These are phyloP conservation scores for Papilio xuthus DNA, from an alignment of 1,140 invertebrate genomes.

Conservation along the genomic window DNA sequence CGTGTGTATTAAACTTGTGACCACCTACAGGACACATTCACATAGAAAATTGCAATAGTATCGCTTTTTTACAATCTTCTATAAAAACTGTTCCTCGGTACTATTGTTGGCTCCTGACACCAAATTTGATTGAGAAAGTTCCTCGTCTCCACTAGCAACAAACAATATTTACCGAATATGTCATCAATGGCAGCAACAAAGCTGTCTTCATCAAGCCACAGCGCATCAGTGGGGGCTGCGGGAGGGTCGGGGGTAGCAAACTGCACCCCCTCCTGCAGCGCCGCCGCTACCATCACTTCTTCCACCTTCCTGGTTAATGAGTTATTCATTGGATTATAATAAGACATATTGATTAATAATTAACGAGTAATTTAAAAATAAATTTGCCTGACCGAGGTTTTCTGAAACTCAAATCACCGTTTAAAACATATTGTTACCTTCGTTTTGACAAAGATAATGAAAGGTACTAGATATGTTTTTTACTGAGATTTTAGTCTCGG, in stretches of 20 bases:
- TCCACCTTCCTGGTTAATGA: slow-evolving; percentile 56
- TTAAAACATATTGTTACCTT: no score
- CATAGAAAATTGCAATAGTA: not conserved
- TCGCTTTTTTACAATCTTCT: no score
- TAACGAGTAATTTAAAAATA: no score
- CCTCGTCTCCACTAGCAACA: not conserved
- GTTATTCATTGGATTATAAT: not conserved
- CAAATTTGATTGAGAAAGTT: no score
- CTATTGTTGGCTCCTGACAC: no score
- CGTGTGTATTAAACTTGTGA: slow-evolving; percentile 60
- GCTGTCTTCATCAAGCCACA: slow-evolving; percentile 55
- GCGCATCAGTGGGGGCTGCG: slow-evolving; percentile 38
- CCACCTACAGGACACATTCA: slow-evolving; percentile 48
- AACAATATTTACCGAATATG: slow-evolving; percentile 58
- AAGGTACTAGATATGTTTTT: no score
- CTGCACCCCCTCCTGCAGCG: slow-evolving; percentile 67
- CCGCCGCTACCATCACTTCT: slow-evolving; percentile 63
- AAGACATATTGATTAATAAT: no score
- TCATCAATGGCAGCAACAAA: slow-evolving; percentile 59
- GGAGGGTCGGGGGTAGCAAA: slow-evolving; percentile 45
- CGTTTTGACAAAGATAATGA: no score
- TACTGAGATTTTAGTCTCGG: no score
- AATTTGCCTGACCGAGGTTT: no score
- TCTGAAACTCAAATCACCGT: no score
- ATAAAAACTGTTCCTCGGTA: no score